phyloP scores from a whole-genome alignment of 2,888 invertebrate species.

The Drosophila longiperda region DNA sequence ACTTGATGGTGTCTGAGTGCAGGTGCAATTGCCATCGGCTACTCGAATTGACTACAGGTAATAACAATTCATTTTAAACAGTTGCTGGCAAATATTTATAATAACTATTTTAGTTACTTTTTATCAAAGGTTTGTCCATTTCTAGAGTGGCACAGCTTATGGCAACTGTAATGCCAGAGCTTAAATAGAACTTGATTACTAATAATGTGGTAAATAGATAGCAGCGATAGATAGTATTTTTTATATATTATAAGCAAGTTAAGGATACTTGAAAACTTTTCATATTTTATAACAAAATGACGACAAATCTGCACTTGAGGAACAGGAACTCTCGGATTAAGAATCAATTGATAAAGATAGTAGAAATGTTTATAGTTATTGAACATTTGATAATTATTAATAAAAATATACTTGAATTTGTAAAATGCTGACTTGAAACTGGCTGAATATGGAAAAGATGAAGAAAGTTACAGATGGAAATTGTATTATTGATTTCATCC shows the following conservation, averaged over 20 bases:
- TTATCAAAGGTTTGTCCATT: conserved; percentile 13
- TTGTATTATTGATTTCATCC: not conserved
- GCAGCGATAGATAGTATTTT: not conserved
- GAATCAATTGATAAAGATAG: not conserved
- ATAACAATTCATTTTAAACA: conserved; percentile 30
- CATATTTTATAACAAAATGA: not conserved
- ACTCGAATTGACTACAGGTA: conserved; percentile 8
- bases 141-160: not conserved
- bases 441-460: not conserved
- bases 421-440: not conserved
- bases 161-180: conserved; percentile 17
- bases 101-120: conserved; percentile 15
- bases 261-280: not conserved
- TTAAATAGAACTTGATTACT: conserved; percentile 32
- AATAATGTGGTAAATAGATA: conserved; percentile 5
- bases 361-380: not conserved
- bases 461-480: not conserved
- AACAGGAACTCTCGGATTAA: conserved; percentile 25
- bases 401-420: not conserved
- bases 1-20: conserved; percentile 51
- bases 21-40: conserved; percentile 39
- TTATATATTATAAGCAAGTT: no score
- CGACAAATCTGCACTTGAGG: not conserved
- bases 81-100: conserved; percentile 1
- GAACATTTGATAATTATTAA: not conserved